Evolutionary conservation across 35 echinoderm and acorn worm genomes (phyloP), one percentile per base, ranked within the genome.

Genomic region (Ophiothrix spiculata): DNA sequence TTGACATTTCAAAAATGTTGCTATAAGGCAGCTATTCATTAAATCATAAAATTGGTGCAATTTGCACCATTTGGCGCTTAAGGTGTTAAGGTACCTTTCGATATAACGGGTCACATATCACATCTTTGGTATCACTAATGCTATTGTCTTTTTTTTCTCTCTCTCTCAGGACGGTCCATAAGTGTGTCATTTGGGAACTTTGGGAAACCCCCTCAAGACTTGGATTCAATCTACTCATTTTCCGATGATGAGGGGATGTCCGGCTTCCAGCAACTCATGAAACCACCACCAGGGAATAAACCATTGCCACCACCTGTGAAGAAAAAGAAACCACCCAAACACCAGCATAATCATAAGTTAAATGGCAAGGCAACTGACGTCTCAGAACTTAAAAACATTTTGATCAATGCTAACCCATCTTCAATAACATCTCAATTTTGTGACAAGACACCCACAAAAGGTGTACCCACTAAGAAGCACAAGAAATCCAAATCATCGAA

Each of bases 211-310:
- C 36, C 56, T 31, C 77, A 29, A 38, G 80, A 79, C n/a, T 40
- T 79, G 13, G 86, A 88, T 23, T 38, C 86, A 33, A 80, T 88
- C 37, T 88, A 88, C 37, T 80, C 76, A 80, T 88, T 88, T 56
- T 88, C 86, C 38, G 86, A 88, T 56, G 77, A 77, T 56, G 86
- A 88, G 69, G 86, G 60, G 3, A 25, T 69, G 60, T 15, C 60
- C 2, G 60, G 60, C 60, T 69, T 25, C 25, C 60, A 69, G 23
- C 16, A 69, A 28, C 60, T 69, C 25, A 4, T 69, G 29, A 69
- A 69, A n/a, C 60, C 60, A 69, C n/a, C n/a, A n/a, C n/a, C n/a
- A n/a, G n/a, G n/a, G n/a, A n/a, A n/a, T n/a, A n/a, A n/a, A n/a
- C n/a, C n/a, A n/a, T n/a, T n/a, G n/a, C n/a, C n/a, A n/a, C n/a